Base-by-base conservation (phyloP, 2,797 vertebrate species). In the Microchirus variegatus region DNA sequence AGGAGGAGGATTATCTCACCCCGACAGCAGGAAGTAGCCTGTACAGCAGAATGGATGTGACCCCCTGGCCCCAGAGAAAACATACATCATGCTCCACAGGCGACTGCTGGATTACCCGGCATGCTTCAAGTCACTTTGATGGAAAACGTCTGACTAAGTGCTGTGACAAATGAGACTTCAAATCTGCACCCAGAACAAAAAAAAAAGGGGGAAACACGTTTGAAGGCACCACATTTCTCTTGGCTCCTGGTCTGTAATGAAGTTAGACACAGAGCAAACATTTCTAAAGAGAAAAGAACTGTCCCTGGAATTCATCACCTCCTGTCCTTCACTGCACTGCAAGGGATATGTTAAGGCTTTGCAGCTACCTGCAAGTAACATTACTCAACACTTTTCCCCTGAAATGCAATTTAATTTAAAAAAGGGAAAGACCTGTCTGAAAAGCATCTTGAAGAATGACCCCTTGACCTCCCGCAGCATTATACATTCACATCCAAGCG, bases 261-360 rank as follows among this genome's bases (percentile, higher is more conserved):
- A 62, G 16, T 51, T 37, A 63, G 45, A 7, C 55, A 55, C 57
- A 73, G 22, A 53, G 48, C 52, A 83, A 77, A 82, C 52, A 74
- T 26, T 67, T 53, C n/a, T 9, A 31, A 47, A 59, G 41, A 46
- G 54, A 15, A 52, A 59, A 45, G 43, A 59, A 42, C 46, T 65
- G 67, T 70, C 72, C 65, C 61, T 48, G 81, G 80, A 87, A 83
- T 86, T 5, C 82, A 58, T 81, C 80, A 80, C 84, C 78, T 81
- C 67, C 55, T 53, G 48, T 75, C 63, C 63, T 59, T 73, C 80
- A 78, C 60, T 51, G 47, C 6, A 10, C 74, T n/a, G 73, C 50
- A 75, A 66, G 40, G 58, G 53, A 49, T n/a, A 15, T 35, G 67
- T 59, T 43, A 63, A 71, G 45, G 62, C 55, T 72, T 73, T 71